Conservation (phyloP, 2,888 invertebrate genomes). For the Heliconius ethilla region DNA sequence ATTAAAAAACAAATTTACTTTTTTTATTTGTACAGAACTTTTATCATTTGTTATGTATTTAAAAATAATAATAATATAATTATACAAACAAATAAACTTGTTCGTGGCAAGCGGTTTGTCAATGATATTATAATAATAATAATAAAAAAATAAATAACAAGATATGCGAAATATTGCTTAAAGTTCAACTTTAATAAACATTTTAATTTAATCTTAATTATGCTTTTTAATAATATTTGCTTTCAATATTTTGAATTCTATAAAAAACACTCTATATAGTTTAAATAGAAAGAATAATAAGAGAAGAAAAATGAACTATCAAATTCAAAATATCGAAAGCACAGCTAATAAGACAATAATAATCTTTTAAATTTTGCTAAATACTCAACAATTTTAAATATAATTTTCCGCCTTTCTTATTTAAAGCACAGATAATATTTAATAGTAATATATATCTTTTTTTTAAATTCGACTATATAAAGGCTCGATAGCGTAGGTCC, state of each 20-base stretch:
- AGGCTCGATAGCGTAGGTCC: constrained; percentile 9
- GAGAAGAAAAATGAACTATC: not conserved
- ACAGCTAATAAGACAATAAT: constrained; percentile 8
- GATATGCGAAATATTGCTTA: constrained; percentile 48
- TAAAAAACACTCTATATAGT: not conserved
- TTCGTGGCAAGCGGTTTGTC: not conserved
- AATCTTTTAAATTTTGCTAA: constrained; percentile 31
- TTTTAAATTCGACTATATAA: constrained; percentile 26
- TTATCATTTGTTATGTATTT: not conserved
- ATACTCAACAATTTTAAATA: constrained; percentile 33
- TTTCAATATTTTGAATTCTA: constrained; percentile 11
- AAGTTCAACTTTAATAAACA: constrained; percentile 35
- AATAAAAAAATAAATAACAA: constrained; percentile 27
- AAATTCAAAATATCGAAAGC: constrained; percentile 16
- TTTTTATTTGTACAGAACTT: not conserved
- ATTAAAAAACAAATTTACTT: not conserved
- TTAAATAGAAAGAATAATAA: not conserved
- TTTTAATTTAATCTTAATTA: constrained; percentile 18
- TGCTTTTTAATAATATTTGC: not conserved
- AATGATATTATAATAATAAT: not conserved
- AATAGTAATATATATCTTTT: not conserved
- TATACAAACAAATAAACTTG: not conserved
- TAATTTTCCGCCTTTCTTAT: constrained; percentile 23
- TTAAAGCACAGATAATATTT: constrained; percentile 16
- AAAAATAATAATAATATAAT: not conserved